Base-by-base conservation (phyloP, 2,888 invertebrate species). In the Lochmaea crataegi region DNA sequence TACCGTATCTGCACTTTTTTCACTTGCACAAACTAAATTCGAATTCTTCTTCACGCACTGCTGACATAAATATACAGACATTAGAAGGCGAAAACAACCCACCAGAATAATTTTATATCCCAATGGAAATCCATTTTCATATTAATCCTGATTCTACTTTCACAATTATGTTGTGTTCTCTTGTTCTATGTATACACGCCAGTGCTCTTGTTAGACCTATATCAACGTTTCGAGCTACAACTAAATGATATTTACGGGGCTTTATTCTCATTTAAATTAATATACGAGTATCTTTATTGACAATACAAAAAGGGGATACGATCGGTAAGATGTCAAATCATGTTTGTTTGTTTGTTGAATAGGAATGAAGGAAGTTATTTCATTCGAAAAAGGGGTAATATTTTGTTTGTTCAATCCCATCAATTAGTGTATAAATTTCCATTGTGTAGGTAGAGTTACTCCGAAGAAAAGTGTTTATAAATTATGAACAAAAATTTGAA, bases 51-150 rank as follows among this genome's bases (percentile, higher is more conserved):
- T 26, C 2, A 26, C 26, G 26, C 26, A 26, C 26, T 26, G 2
- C 6, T 32, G 7, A 32, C 32, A 32, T 32, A 7, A 32, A 32
- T 32, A 32, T 32, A 1, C 32, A 32, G 32, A 32, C 0, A 38
- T 14, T n/a, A 32, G 60, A 60, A 38, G 32, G 9, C 6, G 7
- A 14, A 60, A 60, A 38, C 32, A 32, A 60, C 14, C 60, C 7
- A 38, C 60, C 32, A 32, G 32, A 32, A 32, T 32, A 32, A 32
- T 32, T 32, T 32, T 32, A 32, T 32, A 60, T 60, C 32, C n/a
- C 38, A 32, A 60, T 60, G 60, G 32, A 60, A 60, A 60, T 60
- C 60, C 32, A 60, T 60, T 60, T 18, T 38, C 38, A 32, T 60
- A 60, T 38, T 32, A 60, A 60, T 60, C 60, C 26, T 32, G 32